Evolutionary conservation across 2,888 invertebrate species (phyloP).

Genomic region (Cartodere bifasciata): DNA sequence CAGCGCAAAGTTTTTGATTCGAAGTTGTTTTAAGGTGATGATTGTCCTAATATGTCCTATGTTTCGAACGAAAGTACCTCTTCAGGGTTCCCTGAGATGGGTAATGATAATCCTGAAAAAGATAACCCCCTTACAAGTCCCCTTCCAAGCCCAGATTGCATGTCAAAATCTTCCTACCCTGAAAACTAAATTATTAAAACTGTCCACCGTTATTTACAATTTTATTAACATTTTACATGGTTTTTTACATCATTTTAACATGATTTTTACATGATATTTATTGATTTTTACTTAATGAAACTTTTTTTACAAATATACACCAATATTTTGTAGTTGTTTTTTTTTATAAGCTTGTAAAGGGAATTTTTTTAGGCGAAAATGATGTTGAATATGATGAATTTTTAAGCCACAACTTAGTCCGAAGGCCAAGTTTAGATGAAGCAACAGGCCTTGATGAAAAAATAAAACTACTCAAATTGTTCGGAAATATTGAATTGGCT

Average conservation of each 20-base stretch:
- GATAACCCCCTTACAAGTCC: slow-evolving; percentile 19
- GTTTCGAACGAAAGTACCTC: slow-evolving; percentile 20
- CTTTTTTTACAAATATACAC: background rate
- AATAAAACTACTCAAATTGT: slow-evolving; percentile 43
- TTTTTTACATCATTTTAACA: background rate
- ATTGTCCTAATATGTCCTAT: slow-evolving; percentile 20
- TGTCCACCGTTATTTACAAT: too few relatives aligned
- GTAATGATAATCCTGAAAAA: slow-evolving; percentile 28
- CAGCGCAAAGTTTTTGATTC: slow-evolving; percentile 2
- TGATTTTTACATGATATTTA: background rate
- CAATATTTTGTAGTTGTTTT: background rate
- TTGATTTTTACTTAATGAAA: background rate
- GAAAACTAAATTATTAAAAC: too few relatives aligned
- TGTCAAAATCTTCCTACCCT: too few relatives aligned
- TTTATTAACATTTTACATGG: too few relatives aligned
- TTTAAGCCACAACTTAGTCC: slow-evolving; percentile 35
- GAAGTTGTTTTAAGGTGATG: slow-evolving; percentile 22
- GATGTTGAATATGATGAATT: slow-evolving; percentile 54
- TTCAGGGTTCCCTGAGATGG: slow-evolving; percentile 19
- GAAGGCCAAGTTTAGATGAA: slow-evolving; percentile 23
- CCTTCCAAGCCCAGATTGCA: too few relatives aligned
- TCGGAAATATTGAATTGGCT: too few relatives aligned
- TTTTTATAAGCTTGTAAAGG: slow-evolving; percentile 5
- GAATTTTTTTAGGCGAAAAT: slow-evolving; percentile 42
- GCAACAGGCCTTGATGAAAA: slow-evolving; percentile 36